phyloP scores from a whole-genome alignment of 2,797 vertebrate genomes.

The Notamacropus eugenii region DNA sequence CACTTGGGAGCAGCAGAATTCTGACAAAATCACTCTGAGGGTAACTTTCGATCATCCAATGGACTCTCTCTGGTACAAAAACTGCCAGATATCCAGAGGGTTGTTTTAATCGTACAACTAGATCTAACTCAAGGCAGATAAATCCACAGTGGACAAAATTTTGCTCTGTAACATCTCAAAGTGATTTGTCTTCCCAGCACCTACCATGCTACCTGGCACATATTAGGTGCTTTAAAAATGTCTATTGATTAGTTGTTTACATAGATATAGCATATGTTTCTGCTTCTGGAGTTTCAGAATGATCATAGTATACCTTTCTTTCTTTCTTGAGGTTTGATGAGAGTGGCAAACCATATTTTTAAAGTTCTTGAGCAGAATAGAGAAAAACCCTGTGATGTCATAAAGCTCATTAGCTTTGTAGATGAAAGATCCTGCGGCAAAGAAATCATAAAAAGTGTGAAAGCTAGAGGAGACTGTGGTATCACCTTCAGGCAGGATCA shows the following conservation, averaged over 20 bases:
- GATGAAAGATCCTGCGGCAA: not conserved
- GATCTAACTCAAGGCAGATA: not conserved
- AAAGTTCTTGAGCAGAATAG: not conserved
- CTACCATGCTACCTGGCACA: not conserved
- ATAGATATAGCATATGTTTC: not conserved
- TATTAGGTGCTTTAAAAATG: not conserved
- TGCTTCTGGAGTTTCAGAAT: not conserved
- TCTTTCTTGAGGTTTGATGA: not conserved
- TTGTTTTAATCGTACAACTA: not conserved
- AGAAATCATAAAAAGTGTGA: slow-evolving; percentile 2
- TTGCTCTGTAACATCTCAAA: not conserved
- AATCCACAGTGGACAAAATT: not conserved
- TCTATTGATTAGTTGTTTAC: not conserved
- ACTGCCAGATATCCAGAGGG: not conserved
- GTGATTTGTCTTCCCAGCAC: not conserved
- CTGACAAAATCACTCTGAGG: not conserved
- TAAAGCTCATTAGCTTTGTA: slow-evolving; percentile 7
- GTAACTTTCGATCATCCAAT: not conserved
- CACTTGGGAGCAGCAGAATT: not conserved
- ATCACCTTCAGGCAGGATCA: not conserved
- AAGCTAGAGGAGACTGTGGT: not conserved
- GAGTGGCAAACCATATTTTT: too few species aligned
- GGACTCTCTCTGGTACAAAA: not conserved
- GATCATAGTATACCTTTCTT: not conserved
- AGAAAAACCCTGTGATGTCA: not conserved